phyloP scores from a whole-genome alignment of 2,797 vertebrate species.

The Hydrolagus colliei region DNA sequence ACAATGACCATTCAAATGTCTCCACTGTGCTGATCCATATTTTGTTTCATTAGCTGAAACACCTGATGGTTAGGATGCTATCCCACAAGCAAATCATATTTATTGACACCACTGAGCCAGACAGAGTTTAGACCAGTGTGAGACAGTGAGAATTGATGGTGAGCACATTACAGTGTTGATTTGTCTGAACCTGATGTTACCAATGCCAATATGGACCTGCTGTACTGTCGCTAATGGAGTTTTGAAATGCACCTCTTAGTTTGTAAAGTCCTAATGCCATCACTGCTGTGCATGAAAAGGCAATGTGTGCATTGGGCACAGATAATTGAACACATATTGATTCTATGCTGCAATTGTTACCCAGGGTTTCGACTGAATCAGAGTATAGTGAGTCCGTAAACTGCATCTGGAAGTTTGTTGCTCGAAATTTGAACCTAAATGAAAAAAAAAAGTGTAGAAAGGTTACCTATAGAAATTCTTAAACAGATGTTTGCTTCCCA shows the following conservation, averaged over 20 bases:
- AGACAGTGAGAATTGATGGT: too few relatives aligned
- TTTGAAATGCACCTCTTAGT: neutral
- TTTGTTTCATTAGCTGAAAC: too few relatives aligned
- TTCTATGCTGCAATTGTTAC: slow-evolving; percentile 52
- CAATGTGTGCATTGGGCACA: too few relatives aligned
- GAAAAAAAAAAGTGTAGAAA: slow-evolving; percentile 36
- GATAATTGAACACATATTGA: neutral
- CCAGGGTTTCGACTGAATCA: slow-evolving; percentile 77
- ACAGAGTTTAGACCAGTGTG: too few relatives aligned
- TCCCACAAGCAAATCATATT: too few relatives aligned
- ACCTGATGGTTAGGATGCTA: too few relatives aligned
- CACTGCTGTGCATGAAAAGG: neutral
- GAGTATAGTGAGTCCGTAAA: slow-evolving; percentile 91
- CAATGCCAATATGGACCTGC: too few relatives aligned
- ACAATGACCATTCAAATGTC: too few relatives aligned
- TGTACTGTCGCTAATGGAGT: neutral
- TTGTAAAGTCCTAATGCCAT: neutral
- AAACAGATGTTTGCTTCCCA: neutral
- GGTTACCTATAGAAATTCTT: slow-evolving; percentile 16
- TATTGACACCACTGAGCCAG: too few relatives aligned
- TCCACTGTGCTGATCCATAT: too few relatives aligned
- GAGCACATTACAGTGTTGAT: too few relatives aligned
- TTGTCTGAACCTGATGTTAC: too few relatives aligned
- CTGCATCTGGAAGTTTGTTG: slow-evolving; percentile 78
- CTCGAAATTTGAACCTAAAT: slow-evolving; percentile 90